Conservation (phyloP, 2,888 invertebrate species). For the Dione juno region DNA sequence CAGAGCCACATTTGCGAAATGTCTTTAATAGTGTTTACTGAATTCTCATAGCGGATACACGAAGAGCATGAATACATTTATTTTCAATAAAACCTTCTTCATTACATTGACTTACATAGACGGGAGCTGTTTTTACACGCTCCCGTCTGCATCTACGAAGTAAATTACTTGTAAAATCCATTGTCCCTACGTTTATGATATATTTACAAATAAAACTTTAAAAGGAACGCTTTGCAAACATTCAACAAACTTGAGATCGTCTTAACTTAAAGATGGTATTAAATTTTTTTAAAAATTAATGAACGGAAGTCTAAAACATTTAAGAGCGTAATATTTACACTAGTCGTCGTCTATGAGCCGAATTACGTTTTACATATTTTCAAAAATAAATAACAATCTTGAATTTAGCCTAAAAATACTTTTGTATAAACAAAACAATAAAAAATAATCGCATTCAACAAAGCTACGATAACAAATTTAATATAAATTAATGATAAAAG, state of each 20-base stretch:
- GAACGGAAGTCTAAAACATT: conserved; percentile 75
- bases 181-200: conserved; percentile 77
- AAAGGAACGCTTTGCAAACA: conserved; percentile 84
- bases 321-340: conserved; percentile 73
- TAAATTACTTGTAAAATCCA: conserved; percentile 79
- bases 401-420: conserved; percentile 83
- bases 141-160: conserved; percentile 63
- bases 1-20: conserved; percentile 72
- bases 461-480: conserved; percentile 83
- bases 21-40: conserved; percentile 75
- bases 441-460: conserved; percentile 83
- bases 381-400: conserved; percentile 82
- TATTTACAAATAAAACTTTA: conserved; percentile 84
- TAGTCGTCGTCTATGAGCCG: conserved; percentile 62
- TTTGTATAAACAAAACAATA: conserved; percentile 83
- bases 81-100: conserved; percentile 70
- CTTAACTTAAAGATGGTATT: conserved; percentile 82
- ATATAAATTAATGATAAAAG: conserved; percentile 82
- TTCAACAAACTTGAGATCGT: conserved; percentile 84
- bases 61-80: conserved; percentile 75
- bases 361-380: conserved; percentile 79
- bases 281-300: conserved; percentile 73
- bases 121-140: conserved; percentile 60
- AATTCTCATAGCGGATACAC: conserved; percentile 78
- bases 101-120: conserved; percentile 52